These are phyloP conservation scores for Tipula helvola DNA, from an alignment of 2,888 invertebrate genomes.

Conservation along the genomic window DNA sequence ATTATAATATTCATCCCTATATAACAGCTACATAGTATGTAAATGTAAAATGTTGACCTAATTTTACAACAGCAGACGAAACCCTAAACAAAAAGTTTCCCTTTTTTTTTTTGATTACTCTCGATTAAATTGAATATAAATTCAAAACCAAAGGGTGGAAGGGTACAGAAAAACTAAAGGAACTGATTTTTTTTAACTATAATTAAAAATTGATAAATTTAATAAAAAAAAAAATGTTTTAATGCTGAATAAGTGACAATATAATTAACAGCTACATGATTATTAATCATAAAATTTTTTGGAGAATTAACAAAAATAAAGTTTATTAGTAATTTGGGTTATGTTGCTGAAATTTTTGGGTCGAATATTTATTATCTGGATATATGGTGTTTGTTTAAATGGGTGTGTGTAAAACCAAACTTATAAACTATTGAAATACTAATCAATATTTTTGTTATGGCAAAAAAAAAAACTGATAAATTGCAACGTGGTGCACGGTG, in stretches of 20 bases:
- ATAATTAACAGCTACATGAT: not conserved
- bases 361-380: not conserved
- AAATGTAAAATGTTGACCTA: not conserved
- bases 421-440: not conserved
- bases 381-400: not conserved
- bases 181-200: not conserved
- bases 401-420: not conserved
- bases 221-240: not conserved
- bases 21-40: not conserved
- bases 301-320: not conserved
- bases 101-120: not conserved
- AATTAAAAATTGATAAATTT: not conserved
- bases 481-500: too few species aligned
- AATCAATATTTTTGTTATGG: not conserved
- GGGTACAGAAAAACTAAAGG: not conserved
- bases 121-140: not conserved
- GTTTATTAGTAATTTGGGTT: not conserved
- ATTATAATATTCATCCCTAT: not conserved
- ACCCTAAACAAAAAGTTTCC: not conserved
- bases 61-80: not conserved
- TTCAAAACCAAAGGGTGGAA: not conserved
- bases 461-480: not conserved
- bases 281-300: not conserved
- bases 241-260: constrained; percentile 4
- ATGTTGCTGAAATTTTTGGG: not conserved